Percentiles rank a stretch among this genome's conserved stretches.
phyloP scores from a whole-genome alignment of 2,888 invertebrate genomes.

The Anaspis maculata region DNA sequence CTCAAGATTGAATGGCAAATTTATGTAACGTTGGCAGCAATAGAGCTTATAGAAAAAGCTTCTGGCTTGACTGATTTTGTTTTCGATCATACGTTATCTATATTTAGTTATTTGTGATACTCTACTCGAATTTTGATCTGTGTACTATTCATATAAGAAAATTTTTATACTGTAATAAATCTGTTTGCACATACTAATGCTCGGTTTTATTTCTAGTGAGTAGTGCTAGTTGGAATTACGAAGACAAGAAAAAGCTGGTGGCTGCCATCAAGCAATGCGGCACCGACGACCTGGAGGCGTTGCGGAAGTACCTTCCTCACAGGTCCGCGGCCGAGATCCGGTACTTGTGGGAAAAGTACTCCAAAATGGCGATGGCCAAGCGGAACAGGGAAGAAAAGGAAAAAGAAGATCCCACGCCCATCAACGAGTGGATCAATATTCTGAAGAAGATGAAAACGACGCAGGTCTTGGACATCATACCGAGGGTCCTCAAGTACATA shows the following conservation, averaged over 20 bases:
- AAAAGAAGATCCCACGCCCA: constrained; percentile 19
- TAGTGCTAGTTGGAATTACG: constrained; percentile 25
- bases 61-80: too few relatives aligned
- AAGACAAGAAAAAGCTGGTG: constrained; percentile 27
- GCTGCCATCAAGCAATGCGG: constrained; percentile 28
- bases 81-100: too few relatives aligned
- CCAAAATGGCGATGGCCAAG: constrained; percentile 18
- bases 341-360: constrained; percentile 26
- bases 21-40: too few relatives aligned
- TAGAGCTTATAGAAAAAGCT: too few relatives aligned
- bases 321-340: constrained; percentile 28
- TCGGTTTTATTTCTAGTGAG: constrained; percentile 20
- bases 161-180: constrained; percentile 7
- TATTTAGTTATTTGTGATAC: too few relatives aligned
- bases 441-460: constrained; percentile 14
- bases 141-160: too few relatives aligned
- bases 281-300: constrained; percentile 22
- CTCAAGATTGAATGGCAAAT: too few relatives aligned
- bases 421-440: constrained; percentile 31
- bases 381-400: constrained; percentile 8
- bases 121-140: too few relatives aligned
- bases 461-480: constrained; percentile 21
- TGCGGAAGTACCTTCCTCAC: constrained; percentile 26
- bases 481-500: constrained; percentile 35
- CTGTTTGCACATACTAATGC: constrained; percentile 5